phyloP scores from a whole-genome alignment of 2,888 invertebrate species.

The Amorpha juglandis region DNA sequence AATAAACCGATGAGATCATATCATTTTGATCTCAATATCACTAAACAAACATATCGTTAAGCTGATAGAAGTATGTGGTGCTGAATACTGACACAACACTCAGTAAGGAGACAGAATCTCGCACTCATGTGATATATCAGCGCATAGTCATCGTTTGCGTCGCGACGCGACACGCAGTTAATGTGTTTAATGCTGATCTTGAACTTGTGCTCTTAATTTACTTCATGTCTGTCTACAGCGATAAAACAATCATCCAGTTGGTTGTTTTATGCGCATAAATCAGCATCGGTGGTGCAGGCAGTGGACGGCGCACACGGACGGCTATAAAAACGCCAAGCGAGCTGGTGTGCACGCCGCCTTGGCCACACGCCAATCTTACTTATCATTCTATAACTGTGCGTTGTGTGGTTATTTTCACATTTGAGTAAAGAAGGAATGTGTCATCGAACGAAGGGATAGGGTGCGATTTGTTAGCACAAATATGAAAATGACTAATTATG shows the following conservation, averaged over 20 bases:
- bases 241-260: slow-evolving; percentile 43
- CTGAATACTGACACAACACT: background rate
- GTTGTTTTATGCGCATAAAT: slow-evolving; percentile 46
- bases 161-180: slow-evolving; percentile 6
- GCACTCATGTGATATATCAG: background rate
- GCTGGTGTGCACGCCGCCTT: slow-evolving; percentile 5
- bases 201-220: slow-evolving; percentile 28
- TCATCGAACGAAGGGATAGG: background rate
- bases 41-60: background rate
- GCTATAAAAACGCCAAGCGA: slow-evolving; percentile 27
- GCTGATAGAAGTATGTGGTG: background rate
- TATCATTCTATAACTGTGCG: slow-evolving; percentile 14
- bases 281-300: slow-evolving; percentile 36
- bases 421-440: slow-evolving; percentile 1
- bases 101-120: background rate
- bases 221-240: slow-evolving; percentile 41
- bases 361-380: slow-evolving; percentile 15
- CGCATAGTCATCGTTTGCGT: background rate
- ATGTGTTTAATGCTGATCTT: slow-evolving; percentile 19
- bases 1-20: background rate
- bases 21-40: background rate
- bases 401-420: slow-evolving; percentile 22
- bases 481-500: slow-evolving; percentile 5
- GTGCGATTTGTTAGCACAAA: background rate
- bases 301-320: slow-evolving; percentile 22